Conservation (phyloP, 2,888 invertebrate species). For the Leptarthrus brevirostris region DNA sequence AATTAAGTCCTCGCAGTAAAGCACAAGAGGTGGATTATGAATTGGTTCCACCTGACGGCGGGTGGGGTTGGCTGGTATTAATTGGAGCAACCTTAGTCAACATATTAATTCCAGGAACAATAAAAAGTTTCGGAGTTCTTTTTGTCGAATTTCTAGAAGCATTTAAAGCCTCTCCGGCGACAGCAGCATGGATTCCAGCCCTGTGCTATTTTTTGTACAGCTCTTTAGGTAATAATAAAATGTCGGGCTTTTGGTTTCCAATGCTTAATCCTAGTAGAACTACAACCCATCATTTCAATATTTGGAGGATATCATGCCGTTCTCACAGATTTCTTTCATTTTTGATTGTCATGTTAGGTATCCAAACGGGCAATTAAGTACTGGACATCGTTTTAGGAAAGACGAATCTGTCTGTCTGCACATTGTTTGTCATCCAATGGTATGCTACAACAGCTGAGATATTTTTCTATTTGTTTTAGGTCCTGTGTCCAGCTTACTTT, state of each 20-base stretch:
- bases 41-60: conserved; percentile 83
- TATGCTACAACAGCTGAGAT: conserved; percentile 48
- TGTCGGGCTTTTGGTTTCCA: conserved; percentile 10
- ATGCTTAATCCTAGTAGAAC: background rate
- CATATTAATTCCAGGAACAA: conserved; percentile 85
- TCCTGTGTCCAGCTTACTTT: conserved; percentile 85
- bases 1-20: background rate
- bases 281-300: conserved; percentile 15
- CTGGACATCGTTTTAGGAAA: conserved; percentile 47
- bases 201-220: conserved; percentile 89
- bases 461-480: conserved; percentile 69
- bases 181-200: conserved; percentile 87
- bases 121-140: conserved; percentile 88
- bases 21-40: conserved; percentile 71
- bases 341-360: conserved; percentile 53
- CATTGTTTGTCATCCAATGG: conserved; percentile 48
- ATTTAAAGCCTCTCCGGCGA: conserved; percentile 78
- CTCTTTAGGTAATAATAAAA: conserved; percentile 76
- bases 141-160: conserved; percentile 85
- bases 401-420: conserved; percentile 38
- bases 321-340: conserved; percentile 51
- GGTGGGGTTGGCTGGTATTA: conserved; percentile 85
- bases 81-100: conserved; percentile 83
- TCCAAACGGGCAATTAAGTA: conserved; percentile 45
- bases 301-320: conserved; percentile 49